Base-by-base conservation (phyloP, 2,888 invertebrate species). In the Cyclophora punctaria region DNA sequence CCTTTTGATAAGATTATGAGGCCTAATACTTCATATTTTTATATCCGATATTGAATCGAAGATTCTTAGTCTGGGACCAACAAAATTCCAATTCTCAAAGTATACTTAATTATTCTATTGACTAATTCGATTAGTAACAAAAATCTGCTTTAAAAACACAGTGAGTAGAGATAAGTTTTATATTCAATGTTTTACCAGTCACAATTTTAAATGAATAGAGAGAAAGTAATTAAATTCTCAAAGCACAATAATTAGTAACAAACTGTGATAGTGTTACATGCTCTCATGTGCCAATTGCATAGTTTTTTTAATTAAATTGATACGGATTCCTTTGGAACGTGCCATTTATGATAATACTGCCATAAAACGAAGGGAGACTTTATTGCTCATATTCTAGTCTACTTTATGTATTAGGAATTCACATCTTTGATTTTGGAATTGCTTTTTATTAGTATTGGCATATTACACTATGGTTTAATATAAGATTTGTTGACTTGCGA, bases 341-440 rank as follows among this genome's bases (percentile, higher is more conserved):
- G 84, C 84, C 83, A 84, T 84, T 61, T 20, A 20, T 20, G 20
- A 64, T 63, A 56, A 60, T 69, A 75, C 71, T 78, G 83, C 83
- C 84, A 84, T 85, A 78, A 71, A 71, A 67, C 58, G 65, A 72
- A 71, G 70, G 68, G 76, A 81, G 78, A 80, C 78, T 80, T 75
- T 78, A 79, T 85, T 87, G 87, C 87, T 88, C 87, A 88, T 83
- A 74, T 82, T 86, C 87, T 88, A 88, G 87, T 88, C 87, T 87
- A 81, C 79, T 80, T 77, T 72, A 70, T 70, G 58, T 72, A 65
- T 59, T 61, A 64, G 56, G 58, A 48, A 56, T 50, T 45, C 49
- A 51, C 37, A 5, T 37, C 37, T 37, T 37, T 37, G 37, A 37
- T 37, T 37, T 20, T 37, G 37, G 40, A 46, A 52, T 52, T 50